Evolutionary conservation across 2,113 vertebrate species (phyloP).

Genomic region (Ciconia stormi): DNA sequence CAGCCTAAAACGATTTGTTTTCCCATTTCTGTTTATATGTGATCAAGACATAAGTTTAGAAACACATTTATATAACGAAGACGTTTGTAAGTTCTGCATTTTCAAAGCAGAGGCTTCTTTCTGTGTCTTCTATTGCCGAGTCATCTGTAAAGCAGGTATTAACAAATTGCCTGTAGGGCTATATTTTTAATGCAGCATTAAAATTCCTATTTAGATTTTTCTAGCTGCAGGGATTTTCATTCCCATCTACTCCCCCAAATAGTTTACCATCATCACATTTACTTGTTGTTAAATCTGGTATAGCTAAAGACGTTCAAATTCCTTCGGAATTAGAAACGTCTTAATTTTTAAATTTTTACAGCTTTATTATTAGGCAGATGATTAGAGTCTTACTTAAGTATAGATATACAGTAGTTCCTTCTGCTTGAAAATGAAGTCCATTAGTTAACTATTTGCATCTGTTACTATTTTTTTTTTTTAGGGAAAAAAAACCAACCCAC

Average conservation of each 20-base stretch:
- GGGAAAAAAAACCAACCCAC: background rate
- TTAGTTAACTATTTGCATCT: background rate
- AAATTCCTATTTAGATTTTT: background rate
- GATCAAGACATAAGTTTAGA: background rate
- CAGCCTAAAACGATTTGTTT: conserved; percentile 8
- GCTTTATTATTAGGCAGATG: background rate
- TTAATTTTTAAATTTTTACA: background rate
- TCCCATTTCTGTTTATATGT: background rate
- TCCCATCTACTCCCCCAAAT: background rate
- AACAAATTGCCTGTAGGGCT: background rate
- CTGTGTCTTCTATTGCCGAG: background rate
- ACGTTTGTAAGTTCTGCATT: background rate
- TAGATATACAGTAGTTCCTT: background rate
- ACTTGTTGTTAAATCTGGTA: background rate
- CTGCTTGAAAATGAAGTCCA: background rate
- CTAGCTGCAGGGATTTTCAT: background rate
- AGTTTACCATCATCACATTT: background rate
- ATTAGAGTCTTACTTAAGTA: background rate
- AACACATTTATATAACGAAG: background rate
- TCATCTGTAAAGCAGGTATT: background rate
- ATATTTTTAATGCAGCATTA: background rate
- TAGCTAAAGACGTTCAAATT: background rate
- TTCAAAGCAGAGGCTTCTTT: background rate
- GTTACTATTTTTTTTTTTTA: background rate
- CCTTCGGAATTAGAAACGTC: background rate